Conservation (phyloP, 2,888 invertebrate species). For the Petrolisthes cinctipes region DNA sequence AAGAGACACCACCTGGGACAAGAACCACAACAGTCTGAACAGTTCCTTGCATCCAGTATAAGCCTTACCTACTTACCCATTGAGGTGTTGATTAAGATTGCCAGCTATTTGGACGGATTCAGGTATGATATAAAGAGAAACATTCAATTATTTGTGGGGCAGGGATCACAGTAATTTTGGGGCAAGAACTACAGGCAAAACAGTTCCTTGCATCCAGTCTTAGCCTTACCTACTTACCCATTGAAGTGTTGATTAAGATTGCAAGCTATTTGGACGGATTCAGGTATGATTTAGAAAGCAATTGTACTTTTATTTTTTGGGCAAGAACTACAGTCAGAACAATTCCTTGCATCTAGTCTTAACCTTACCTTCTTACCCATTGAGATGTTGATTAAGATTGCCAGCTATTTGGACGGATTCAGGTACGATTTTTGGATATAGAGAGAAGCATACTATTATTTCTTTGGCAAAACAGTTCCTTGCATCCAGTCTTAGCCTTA, state of each 20-base stretch:
- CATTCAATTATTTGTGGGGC: too few species aligned
- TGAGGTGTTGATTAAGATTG: constrained; percentile 71
- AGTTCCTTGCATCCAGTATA: constrained; percentile 65
- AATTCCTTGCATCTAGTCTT: constrained; percentile 65
- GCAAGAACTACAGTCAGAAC: too few species aligned
- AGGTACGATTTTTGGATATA: too few species aligned
- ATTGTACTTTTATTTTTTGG: too few species aligned
- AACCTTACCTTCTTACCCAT: constrained; percentile 70
- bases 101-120: constrained; percentile 71
- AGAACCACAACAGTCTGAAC: constrained; percentile 36
- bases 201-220: constrained; percentile 65
- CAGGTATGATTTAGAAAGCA: constrained; percentile 66
- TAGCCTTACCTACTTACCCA: constrained; percentile 69
- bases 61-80: constrained; percentile 70
- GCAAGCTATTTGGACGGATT: constrained; percentile 71
- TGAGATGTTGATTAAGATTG: constrained; percentile 71
- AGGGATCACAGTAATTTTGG: too few species aligned
- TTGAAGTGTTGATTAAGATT: constrained; percentile 71
- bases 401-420: constrained; percentile 71
- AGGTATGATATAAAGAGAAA: too few species aligned
- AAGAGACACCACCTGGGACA: not conserved
- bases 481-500: constrained; percentile 66
- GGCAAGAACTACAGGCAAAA: constrained; percentile 31
- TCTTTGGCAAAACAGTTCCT: constrained; percentile 42
- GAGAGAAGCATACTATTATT: too few species aligned